phyloP scores from a whole-genome alignment of 2,113 vertebrate species.

The Tichodroma muraria region DNA sequence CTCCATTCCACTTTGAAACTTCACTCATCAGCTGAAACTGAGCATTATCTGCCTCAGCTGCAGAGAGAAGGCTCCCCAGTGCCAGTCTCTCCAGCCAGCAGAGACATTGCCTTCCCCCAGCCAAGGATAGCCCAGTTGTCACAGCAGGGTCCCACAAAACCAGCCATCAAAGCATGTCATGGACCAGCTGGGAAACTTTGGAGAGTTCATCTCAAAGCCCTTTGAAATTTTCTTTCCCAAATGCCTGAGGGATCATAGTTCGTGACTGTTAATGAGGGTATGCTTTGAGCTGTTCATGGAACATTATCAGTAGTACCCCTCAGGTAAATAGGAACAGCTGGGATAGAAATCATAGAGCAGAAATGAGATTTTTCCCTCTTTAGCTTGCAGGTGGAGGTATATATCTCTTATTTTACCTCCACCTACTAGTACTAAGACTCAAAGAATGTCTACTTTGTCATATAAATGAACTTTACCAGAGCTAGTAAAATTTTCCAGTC shows the following conservation, averaged over 20 bases:
- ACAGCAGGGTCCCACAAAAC: background rate
- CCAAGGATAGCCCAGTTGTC: background rate
- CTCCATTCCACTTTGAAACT: background rate
- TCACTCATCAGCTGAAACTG: background rate
- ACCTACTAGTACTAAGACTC: background rate
- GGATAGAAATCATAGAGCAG: background rate
- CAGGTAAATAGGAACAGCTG: background rate
- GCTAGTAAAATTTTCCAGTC: background rate
- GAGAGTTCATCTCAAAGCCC: background rate
- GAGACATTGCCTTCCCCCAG: rapidly evolving
- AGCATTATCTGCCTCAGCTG: background rate
- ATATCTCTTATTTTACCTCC: background rate
- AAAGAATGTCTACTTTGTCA: background rate
- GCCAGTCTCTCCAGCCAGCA: background rate
- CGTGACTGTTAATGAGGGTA: background rate
- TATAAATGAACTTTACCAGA: background rate
- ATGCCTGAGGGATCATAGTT: rapidly evolving
- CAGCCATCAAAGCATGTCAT: background rate
- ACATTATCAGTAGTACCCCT: background rate
- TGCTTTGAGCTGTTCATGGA: background rate
- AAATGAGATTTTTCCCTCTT: background rate
- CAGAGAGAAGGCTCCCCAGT: background rate
- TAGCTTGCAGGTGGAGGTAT: background rate
- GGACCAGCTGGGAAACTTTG: background rate
- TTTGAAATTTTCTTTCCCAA: background rate